Percentiles rank a stretch among this genome's conserved stretches.
Evolutionary conservation across 1,140 invertebrate genomes (phyloP).

Genomic region (Drosophila asahinai): DNA sequence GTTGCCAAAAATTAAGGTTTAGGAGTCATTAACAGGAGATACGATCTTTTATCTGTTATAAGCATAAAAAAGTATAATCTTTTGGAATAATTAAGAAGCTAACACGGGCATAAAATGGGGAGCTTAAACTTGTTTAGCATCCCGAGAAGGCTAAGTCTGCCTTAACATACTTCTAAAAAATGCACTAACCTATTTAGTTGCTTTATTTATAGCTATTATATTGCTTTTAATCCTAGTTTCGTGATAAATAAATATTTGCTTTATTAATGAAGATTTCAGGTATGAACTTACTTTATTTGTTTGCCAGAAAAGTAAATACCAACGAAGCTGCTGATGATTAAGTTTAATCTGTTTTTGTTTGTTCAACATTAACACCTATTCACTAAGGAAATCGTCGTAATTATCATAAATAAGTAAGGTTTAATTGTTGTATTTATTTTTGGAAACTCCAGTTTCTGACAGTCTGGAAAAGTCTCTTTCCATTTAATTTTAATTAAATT

Average conservation of each 20-base stretch:
- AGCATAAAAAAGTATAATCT: neutral
- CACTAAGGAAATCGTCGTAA: too few relatives aligned
- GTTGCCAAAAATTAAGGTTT: conserved; percentile 6
- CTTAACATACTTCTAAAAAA: neutral
- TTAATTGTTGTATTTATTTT: neutral
- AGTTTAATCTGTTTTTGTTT: conserved; percentile 13
- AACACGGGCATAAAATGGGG: neutral
- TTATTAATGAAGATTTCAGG: conserved; percentile 1
- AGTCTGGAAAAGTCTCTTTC: neutral
- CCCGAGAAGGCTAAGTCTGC: too few relatives aligned
- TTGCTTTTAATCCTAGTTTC: neutral
- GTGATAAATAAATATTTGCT: conserved; percentile 9
- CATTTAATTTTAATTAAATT: too few relatives aligned
- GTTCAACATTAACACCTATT: conserved; percentile 12
- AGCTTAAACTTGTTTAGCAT: neutral
- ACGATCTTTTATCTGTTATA: neutral
- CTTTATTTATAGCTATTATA: neutral
- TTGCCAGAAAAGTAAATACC: conserved; percentile 5
- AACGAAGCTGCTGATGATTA: neutral
- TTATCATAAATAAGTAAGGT: too few relatives aligned
- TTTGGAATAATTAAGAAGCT: neutral
- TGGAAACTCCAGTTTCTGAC: neutral
- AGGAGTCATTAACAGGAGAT: conserved; percentile 7
- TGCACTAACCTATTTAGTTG: neutral
- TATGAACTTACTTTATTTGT: neutral